Conservation (phyloP, 2,113 vertebrate species). For the Ceratotherium simum region DNA sequence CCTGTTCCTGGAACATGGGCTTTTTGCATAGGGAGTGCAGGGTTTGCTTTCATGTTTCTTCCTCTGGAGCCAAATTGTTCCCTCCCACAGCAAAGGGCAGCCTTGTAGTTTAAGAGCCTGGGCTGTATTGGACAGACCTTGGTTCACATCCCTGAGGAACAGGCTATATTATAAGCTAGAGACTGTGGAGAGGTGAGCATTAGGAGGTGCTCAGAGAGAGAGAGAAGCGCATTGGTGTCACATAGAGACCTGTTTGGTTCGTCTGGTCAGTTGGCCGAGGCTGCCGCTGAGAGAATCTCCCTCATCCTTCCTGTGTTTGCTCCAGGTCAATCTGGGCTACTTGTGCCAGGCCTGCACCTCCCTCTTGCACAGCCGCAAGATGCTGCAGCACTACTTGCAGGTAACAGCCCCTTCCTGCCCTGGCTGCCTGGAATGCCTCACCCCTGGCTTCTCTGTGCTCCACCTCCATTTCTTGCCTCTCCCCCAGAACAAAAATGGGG, state of each 20-base stretch:
- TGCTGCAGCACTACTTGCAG: slow-evolving; percentile 99
- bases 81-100: not conserved
- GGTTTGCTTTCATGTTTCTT: not conserved
- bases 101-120: not conserved
- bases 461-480: not conserved
- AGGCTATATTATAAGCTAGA: not conserved
- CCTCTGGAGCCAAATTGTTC: not conserved
- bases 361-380: slow-evolving; percentile 97
- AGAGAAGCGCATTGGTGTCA: fast-evolving
- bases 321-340: slow-evolving; percentile 97
- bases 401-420: slow-evolving; percentile 74
- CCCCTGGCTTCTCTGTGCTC: not conserved
- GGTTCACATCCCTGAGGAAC: not conserved
- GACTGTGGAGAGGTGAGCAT: not conserved
- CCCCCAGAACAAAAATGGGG: slow-evolving; percentile 94
- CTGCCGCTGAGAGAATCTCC: not conserved
- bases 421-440: fast-evolving
- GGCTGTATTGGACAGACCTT: not conserved
- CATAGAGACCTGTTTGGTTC: too few relatives aligned
- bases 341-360: slow-evolving; percentile 98
- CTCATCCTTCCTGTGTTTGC: not conserved
- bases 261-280: not conserved
- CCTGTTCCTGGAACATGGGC: fast-evolving
- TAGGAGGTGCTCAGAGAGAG: fast-evolving
- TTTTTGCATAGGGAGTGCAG: not conserved